Base-by-base conservation (phyloP, 64 coral and sea anemone genomes). In the Actinia tenebrosa region DNA sequence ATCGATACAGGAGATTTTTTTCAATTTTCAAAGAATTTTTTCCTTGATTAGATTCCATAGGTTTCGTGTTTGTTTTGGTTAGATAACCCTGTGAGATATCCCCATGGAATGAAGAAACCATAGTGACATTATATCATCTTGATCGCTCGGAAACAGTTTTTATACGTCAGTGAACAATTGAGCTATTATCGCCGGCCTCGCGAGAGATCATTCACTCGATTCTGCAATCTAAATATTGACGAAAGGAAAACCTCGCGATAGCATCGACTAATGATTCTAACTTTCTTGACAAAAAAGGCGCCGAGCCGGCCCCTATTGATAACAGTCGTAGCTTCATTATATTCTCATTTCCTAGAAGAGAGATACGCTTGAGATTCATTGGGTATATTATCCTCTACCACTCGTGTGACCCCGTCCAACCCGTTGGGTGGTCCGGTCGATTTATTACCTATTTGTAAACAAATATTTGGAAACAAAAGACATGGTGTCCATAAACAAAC, bases 391-490 rank as follows among this genome's bases (percentile, higher is more conserved):
- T 30, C 69, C 69, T 30, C 14, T 30, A 14, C 69, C 69, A 37
- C n/a, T 42, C 1, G 22, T 42, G 69, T 75, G 50, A 45, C 79
- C 79, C 44, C 0, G 19, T 20, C 5, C 22, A 69, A 10, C 44
- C 79, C 86, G 89, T 86, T 91, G 88, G 58, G 94, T 89, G 85
- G 84, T 87, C 88, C 85, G 14, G 71, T 43, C 88, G 80, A 75
- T 84, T 97, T 93, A 93, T 97, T 54, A 88, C 68, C 91, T 93
- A 86, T 97, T 97, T 88, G 86, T 93, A 97, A 97, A 97, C 89
- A 97, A 97, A 97, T 88, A 97, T 89, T 87, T 90, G 88, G 91
- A 93, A 87, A 97, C 86, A 93, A 97, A 89, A 90, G 91, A 89
- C 62, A 42, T 79, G 50, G 84, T 88, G 83, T 90, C 82, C 64